These are phyloP conservation scores for Okapia johnstoni DNA, from an alignment of 2,113 vertebrate genomes.

Conservation along the genomic window DNA sequence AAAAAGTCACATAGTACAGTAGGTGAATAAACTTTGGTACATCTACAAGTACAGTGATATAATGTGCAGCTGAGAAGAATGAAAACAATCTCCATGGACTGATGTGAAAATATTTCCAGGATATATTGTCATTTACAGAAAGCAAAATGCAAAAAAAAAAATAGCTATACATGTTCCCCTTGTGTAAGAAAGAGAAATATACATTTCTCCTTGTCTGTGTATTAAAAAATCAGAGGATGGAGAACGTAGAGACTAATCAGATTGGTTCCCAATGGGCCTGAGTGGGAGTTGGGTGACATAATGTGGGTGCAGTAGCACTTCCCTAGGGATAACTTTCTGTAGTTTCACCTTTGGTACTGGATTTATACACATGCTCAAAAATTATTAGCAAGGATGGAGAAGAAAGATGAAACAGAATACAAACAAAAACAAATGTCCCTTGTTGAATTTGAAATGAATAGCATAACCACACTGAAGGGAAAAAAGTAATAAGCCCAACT, in stretches of 20 bases:
- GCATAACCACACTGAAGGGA: background rate
- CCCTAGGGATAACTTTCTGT: background rate
- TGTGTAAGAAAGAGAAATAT: background rate
- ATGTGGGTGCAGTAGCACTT: background rate
- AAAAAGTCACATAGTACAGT: background rate
- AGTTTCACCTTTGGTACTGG: background rate
- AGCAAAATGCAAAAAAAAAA: background rate
- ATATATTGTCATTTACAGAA: background rate
- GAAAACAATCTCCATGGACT: background rate
- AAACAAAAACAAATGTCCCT: background rate
- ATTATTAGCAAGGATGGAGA: background rate
- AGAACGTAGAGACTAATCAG: background rate
- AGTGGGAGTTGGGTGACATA: background rate
- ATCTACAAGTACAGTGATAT: rapidly evolving
- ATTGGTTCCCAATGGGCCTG: background rate
- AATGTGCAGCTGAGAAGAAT: background rate
- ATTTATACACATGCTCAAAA: background rate
- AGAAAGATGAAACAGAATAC: background rate
- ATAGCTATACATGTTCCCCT: background rate
- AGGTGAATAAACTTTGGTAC: background rate
- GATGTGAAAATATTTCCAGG: background rate
- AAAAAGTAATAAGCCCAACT: background rate
- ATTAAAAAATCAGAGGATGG: background rate
- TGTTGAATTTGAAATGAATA: background rate
- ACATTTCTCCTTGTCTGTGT: background rate